phyloP scores from a whole-genome alignment of 1,140 invertebrate species.

The Acromyrmex echinatior region DNA sequence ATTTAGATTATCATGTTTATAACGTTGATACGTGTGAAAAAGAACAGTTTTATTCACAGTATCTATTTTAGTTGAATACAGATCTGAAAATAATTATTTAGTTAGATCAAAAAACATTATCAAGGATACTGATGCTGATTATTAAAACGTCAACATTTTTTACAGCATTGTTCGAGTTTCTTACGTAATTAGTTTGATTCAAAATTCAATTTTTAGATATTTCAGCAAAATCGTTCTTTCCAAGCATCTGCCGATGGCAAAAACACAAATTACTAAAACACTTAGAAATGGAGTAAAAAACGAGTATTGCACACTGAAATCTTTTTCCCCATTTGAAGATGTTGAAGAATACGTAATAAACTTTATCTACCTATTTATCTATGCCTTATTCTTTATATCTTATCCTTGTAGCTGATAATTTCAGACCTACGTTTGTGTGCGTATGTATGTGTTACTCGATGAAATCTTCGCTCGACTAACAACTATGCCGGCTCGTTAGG shows the following conservation, averaged over 20 bases:
- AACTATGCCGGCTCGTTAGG: conserved; percentile 57
- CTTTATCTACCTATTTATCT: conserved; percentile 15
- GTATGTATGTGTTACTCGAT: neutral
- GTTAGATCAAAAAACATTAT: no score
- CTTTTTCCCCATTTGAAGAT: neutral
- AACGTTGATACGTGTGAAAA: neutral
- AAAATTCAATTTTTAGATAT: no score
- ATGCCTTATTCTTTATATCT: conserved; percentile 42
- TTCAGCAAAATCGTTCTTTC: no score
- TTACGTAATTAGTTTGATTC: no score
- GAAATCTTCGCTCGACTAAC: conserved; percentile 52
- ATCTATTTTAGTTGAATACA: no score
- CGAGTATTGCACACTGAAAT: neutral
- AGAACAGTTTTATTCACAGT: no score
- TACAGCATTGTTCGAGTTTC: no score
- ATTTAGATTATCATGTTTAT: neutral
- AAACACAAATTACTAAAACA: neutral
- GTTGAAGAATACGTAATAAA: conserved; percentile 11
- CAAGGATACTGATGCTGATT: no score
- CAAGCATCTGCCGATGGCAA: neutral
- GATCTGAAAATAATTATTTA: no score
- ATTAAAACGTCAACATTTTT: no score
- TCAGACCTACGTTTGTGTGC: neutral
- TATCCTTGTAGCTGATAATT: conserved; percentile 37
- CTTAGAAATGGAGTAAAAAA: neutral